Base-by-base conservation (phyloP, 2,113 vertebrate species). In the Meriones unguiculatus region DNA sequence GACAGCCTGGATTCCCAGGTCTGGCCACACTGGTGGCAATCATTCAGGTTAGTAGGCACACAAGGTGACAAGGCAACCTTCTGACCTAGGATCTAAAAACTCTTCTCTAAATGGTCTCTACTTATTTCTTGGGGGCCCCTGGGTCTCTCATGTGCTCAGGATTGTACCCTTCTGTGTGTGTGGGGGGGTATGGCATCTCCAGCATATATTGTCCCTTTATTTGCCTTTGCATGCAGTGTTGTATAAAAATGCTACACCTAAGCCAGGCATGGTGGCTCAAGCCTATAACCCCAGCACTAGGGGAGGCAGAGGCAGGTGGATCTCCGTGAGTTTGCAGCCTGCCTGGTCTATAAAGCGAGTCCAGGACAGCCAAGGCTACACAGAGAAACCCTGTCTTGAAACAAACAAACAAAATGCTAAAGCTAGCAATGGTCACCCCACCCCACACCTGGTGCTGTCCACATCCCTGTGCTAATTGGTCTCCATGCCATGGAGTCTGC, bases 61-160 rank as follows among this genome's bases (percentile, higher is more conserved):
- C 62, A 77, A 28, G 13, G 15, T 30, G 3, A 25, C 25, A 18
- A 28, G 62, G 25, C 3, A 52, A 67, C 32, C 41, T 35, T 85
- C 28, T 1, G 35, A 41, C 35, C 9, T 24, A 0, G 18, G 18
- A 12, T 17, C 28, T 52, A 10, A 0, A 70, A 59, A 28, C 6
- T 25, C n/a, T 41, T 30, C 35, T 52, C 76, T 41, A 41, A 32
- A 52, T 5, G 13, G 2, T 50, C 25, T 30, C 20, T 35, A 9
- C 67, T 35, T 12, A 35, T 5, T 52, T 57, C 73, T 24, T 1
- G 38, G n/a, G n/a, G 20, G 46, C 24, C 35, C 20, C 5, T 13
- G 41, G 20, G 18, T 38, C 15, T 54, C 22, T 25, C 0, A 0
- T 14, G 17, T 25, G 30, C 14, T 4, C 41, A 4, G 67, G 13